Base-by-base conservation (phyloP, 2,888 invertebrate genomes). In the Aspidiotus destructor region DNA sequence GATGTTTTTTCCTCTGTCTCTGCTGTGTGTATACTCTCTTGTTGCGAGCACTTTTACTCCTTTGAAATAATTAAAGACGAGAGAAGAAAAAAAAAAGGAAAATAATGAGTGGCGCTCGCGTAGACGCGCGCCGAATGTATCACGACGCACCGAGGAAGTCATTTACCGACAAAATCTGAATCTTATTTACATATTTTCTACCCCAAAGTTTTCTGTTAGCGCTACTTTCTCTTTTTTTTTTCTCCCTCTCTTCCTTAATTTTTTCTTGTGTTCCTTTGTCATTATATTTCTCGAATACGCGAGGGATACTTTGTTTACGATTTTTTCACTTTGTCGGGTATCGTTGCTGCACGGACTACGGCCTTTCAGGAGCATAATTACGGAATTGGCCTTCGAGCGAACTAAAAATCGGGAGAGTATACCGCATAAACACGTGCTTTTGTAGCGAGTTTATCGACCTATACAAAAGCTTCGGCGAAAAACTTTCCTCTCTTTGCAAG, bases 131-230 rank as follows among this genome's bases (percentile, higher is more conserved):
- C 28, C 28, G 64, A 13, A 53, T 54, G 11, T 53, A 63, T 53
- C 54, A 53, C 54, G 52, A 60, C 52, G 8, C 8, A 52, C 13
- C 57, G 60, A 67, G 58, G 60, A 67, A 67, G 60, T 67, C 67
- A 67, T 67, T 67, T 67, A 67, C 67, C 67, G 60, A 52, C 15
- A 67, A 67, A 67, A 52, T 67, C 28, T 67, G 58, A 58, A 67
- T 58, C 67, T 67, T 67, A 67, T 67, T 67, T 67, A 67, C 67
- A 67, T 67, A 67, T 67, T 67, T 67, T 60, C 67, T 67, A 60
- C 67, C 67, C 67, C 60, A 67, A 67, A 58, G 28, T 40, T 67
- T 67, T 67, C 40, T 58, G 42, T 67, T 67, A 40, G 48, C 28
- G 15, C 11, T 16, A 13, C 41, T 57, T 57, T 54, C 28, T 42